Conservation (phyloP, 2,888 invertebrate species). For the Drosophila melanosoma region DNA sequence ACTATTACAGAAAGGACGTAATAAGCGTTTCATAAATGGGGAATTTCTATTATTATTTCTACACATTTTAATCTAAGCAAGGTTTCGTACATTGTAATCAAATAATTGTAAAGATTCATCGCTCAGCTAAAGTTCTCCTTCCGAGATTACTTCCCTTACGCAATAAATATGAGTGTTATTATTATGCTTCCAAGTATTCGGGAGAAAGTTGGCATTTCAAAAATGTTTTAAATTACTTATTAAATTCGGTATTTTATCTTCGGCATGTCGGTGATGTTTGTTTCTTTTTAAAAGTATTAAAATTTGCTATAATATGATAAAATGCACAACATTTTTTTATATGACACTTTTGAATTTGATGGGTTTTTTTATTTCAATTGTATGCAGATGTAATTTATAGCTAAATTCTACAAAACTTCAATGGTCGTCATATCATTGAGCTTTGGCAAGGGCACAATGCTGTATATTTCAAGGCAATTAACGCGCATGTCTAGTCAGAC, state of each 20-base stretch:
- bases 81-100: neutral
- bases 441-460: neutral
- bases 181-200: neutral
- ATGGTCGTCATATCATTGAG: conserved; percentile 11
- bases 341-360: neutral
- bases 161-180: neutral
- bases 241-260: neutral
- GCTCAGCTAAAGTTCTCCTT: neutral
- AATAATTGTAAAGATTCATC: neutral
- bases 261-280: neutral
- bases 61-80: neutral
- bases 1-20: neutral
- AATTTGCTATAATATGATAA: neutral
- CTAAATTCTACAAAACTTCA: conserved; percentile 1
- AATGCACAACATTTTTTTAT: neutral
- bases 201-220: neutral
- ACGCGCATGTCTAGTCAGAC: neutral
- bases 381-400: neutral
- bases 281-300: neutral
- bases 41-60: neutral
- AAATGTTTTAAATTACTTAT: neutral
- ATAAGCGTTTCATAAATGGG: neutral
- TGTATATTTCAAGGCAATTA: neutral
- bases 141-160: neutral
- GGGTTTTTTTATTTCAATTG: neutral